Conservation (phyloP, 2,888 invertebrate species). For the Nebria salina region DNA sequence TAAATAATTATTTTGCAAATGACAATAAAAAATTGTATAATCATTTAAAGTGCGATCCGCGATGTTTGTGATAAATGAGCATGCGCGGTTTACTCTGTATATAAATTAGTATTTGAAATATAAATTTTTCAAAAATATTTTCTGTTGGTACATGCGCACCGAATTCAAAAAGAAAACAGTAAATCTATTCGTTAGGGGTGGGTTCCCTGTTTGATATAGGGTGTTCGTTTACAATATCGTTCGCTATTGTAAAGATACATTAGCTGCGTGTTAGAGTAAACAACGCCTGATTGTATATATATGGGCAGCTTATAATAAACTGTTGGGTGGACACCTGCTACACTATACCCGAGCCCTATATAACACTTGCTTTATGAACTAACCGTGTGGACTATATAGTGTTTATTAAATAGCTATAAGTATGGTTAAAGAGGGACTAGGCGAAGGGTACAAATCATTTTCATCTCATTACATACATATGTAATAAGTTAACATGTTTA, state of each 20-base stretch:
- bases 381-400: background rate
- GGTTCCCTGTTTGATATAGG: background rate
- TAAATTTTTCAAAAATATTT: too few species aligned
- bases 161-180: background rate
- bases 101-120: too few species aligned
- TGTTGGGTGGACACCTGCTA: constrained; percentile 50
- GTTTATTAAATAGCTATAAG: background rate
- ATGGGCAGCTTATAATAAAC: constrained; percentile 48
- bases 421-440: background rate
- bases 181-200: background rate
- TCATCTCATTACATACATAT: background rate
- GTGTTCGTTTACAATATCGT: background rate
- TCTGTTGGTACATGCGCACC: background rate
- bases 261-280: constrained; percentile 50
- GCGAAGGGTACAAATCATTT: background rate
- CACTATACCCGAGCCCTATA: background rate
- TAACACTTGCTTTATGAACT: constrained; percentile 9
- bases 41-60: too few species aligned
- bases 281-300: constrained; percentile 34
- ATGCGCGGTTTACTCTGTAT: too few species aligned
- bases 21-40: too few species aligned
- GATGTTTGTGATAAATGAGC: too few species aligned
- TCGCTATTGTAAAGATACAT: constrained; percentile 41
- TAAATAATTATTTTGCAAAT: too few species aligned
- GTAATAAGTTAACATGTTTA: background rate